These are phyloP conservation scores for Poeciliopsis presidionis DNA, from an alignment of 2,797 vertebrate species.

Conservation along the genomic window DNA sequence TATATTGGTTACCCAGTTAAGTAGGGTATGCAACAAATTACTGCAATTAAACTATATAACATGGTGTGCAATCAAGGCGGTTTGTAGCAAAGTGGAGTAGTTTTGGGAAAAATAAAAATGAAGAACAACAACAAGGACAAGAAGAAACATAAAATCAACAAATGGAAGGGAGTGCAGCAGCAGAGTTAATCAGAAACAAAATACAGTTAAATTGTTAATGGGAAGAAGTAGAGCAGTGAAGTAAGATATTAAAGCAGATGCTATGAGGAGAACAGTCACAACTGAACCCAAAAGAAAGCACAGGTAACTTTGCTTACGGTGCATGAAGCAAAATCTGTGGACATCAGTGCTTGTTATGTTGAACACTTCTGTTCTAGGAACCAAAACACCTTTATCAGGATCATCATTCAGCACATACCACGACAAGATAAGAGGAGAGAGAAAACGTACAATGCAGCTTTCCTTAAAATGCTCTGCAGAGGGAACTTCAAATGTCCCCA, in stretches of 20 bases:
- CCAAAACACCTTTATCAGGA: neutral
- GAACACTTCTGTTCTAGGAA: neutral
- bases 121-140: neutral
- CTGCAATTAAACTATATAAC: neutral
- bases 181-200: neutral
- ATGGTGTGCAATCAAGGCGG: neutral
- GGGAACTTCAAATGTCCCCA: neutral
- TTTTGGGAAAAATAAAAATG: neutral
- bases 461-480: neutral
- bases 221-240: neutral
- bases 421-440: neutral
- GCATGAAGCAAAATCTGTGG: neutral
- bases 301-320: neutral
- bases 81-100: neutral
- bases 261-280: neutral
- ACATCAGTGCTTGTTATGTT: neutral
- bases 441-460: neutral
- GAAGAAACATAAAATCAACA: neutral
- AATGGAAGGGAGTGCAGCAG: neutral
- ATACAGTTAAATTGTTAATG: neutral
- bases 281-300: neutral
- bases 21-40: neutral
- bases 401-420: constrained; percentile 1
- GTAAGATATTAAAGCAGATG: neutral
- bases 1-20: neutral